Conservation (phyloP, 2,797 vertebrate species). For the Liparis tanakae region DNA sequence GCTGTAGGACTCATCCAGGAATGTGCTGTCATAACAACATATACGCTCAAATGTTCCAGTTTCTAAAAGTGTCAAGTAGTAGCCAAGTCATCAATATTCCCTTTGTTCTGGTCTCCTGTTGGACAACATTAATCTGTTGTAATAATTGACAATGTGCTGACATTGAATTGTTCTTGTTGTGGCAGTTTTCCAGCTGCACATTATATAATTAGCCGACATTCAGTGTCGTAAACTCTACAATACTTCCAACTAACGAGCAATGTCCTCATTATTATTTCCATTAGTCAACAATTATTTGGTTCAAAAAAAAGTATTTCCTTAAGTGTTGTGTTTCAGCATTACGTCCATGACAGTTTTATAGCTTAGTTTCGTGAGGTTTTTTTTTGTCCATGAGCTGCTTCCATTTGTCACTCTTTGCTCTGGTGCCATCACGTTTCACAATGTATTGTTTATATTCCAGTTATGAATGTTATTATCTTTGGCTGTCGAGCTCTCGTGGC, state of each 20-base stretch:
- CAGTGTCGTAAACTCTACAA: not conserved
- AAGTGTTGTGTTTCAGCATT: conserved; percentile 38
- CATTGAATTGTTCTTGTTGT: not conserved
- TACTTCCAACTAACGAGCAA: not conserved
- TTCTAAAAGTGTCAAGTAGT: too few relatives aligned
- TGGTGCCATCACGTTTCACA: conserved; percentile 16
- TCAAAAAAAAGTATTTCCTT: not conserved
- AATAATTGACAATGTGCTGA: not conserved
- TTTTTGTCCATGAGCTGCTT: conserved; percentile 64
- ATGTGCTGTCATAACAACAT: not conserved
- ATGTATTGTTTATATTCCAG: conserved; percentile 33
- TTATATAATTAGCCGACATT: not conserved
- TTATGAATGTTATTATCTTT: conserved; percentile 9
- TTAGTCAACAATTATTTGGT: not conserved
- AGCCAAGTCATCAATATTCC: not conserved
- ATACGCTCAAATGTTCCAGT: not conserved
- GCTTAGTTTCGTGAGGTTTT: conserved; percentile 52
- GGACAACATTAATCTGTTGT: not conserved
- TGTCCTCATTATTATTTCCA: not conserved
- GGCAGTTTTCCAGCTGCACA: not conserved
- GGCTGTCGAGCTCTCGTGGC: not conserved
- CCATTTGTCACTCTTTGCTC: conserved; percentile 10
- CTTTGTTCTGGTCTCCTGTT: not conserved
- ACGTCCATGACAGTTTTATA: conserved; percentile 56
- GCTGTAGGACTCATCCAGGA: not conserved